These are phyloP conservation scores for Podarcis muralis DNA, from an alignment of 2,113 vertebrate species.

Conservation along the genomic window DNA sequence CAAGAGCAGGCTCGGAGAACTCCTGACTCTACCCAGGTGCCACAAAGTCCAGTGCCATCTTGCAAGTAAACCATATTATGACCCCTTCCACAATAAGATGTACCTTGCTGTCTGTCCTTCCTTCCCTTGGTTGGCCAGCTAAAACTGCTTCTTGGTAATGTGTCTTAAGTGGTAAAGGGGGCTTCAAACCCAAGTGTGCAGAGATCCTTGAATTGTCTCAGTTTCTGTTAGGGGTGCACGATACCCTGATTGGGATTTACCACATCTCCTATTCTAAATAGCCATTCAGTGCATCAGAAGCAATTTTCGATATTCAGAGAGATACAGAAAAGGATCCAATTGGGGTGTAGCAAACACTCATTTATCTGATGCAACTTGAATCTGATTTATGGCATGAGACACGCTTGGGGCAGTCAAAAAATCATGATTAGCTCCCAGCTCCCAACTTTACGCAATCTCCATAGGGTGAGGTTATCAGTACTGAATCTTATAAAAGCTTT, in stretches of 20 bases:
- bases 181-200: not conserved
- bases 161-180: not conserved
- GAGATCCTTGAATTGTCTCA: not conserved
- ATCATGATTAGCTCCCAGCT: not conserved
- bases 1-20: no score
- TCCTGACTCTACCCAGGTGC: no score
- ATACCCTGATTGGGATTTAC: no score
- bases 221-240: not conserved
- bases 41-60: no score
- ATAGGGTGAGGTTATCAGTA: no score
- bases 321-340: not conserved
- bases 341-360: not conserved
- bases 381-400: not conserved
- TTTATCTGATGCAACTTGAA: not conserved
- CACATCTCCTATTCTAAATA: no score
- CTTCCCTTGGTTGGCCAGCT: no score
- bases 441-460: no score
- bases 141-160: not conserved
- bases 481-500: no score
- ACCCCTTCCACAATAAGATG: no score
- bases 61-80: no score
- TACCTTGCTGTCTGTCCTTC: no score
- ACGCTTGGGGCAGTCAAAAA: not conserved
- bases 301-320: not conserved
- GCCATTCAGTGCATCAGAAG: not conserved